These are phyloP conservation scores for Phalanger gymnotis DNA, from an alignment of 2,797 vertebrate genomes.

Conservation along the genomic window DNA sequence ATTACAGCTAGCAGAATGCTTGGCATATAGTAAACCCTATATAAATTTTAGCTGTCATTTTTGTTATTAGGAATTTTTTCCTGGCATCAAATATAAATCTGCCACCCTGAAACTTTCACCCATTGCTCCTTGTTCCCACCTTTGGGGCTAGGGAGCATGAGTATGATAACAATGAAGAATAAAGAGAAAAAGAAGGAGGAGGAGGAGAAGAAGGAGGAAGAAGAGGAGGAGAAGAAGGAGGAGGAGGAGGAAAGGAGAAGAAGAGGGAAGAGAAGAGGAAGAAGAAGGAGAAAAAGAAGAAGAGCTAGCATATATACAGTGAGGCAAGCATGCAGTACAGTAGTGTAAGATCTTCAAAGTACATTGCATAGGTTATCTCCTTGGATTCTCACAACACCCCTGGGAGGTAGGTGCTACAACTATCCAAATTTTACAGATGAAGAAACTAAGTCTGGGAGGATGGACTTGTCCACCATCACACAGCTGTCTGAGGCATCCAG, in stretches of 20 bases:
- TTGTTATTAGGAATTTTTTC: background rate
- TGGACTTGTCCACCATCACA: background rate
- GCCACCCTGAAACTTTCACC: background rate
- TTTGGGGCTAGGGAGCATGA: too few relatives aligned
- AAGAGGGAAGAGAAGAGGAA: background rate
- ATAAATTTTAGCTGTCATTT: background rate
- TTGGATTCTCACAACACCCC: background rate
- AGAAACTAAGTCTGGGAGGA: background rate
- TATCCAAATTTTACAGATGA: background rate
- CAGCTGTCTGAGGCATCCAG: background rate
- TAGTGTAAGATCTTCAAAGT: background rate
- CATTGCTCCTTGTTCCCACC: background rate
- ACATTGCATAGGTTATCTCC: background rate
- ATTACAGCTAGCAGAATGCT: background rate
- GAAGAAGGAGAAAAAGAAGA: background rate
- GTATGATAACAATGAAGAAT: too few relatives aligned
- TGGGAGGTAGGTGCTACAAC: background rate
- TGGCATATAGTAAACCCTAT: background rate
- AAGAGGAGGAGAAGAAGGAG: too few relatives aligned
- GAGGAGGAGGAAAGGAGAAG: too few relatives aligned
- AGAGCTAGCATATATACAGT: background rate
- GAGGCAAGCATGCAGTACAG: background rate
- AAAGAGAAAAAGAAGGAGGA: too few relatives aligned
- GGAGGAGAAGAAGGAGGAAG: too few relatives aligned
- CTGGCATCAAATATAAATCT: background rate